Conservation (phyloP, 2,113 vertebrate species). For the Clarias batrachus region DNA sequence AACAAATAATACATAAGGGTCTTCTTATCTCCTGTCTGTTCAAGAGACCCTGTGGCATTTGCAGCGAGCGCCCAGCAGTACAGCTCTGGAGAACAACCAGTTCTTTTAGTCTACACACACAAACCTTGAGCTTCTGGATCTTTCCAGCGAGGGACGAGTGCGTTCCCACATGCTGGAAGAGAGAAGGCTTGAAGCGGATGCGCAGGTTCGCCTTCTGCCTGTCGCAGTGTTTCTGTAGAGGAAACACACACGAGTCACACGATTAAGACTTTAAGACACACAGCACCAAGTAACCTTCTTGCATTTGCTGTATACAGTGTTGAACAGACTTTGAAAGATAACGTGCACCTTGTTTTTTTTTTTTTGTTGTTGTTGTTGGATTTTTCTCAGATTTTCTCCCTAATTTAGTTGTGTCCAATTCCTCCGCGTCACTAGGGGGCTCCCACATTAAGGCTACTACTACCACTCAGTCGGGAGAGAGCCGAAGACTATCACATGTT, state of each 20-base stretch:
- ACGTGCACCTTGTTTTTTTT: too few species aligned
- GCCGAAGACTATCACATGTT: too few species aligned
- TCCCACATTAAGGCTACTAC: too few species aligned
- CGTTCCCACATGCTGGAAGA: constrained; percentile 96
- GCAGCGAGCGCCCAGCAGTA: neutral
- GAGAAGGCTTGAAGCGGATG: constrained; percentile 96
- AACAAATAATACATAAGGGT: constrained; percentile 43
- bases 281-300: neutral
- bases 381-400: too few species aligned
- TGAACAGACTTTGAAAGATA: too few species aligned
- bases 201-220: constrained; percentile 96
- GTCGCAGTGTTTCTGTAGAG: constrained; percentile 92
- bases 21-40: constrained; percentile 17
- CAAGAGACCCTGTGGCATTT: neutral
- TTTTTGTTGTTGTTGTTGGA: too few species aligned
- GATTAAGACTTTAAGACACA: neutral
- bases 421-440: too few species aligned
- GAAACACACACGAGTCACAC: neutral
- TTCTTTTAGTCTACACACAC: constrained; percentile 6
- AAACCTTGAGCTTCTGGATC: constrained; percentile 97
- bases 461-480: too few species aligned
- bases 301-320: too few species aligned
- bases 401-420: too few species aligned
- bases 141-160: constrained; percentile 97
- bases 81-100: neutral